phyloP scores from a whole-genome alignment of 2,888 invertebrate genomes.

The Dascillus cervinus region DNA sequence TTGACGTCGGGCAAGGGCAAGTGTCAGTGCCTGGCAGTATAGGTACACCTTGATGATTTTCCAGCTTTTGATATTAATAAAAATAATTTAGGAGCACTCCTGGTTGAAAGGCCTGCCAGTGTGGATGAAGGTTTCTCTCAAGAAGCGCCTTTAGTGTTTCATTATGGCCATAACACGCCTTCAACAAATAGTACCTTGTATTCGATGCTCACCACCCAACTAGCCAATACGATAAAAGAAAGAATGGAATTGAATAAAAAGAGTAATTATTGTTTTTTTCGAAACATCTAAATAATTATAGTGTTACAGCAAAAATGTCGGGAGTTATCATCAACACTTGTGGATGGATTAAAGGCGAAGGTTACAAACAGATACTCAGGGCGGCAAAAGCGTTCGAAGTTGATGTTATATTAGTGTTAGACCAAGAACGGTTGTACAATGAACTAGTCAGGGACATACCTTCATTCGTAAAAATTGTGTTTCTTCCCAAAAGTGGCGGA shows the following conservation, averaged over 20 bases:
- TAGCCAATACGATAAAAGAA: slow-evolving; percentile 80
- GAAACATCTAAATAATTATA: no score
- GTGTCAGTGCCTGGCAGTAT: slow-evolving; percentile 90
- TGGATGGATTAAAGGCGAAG: slow-evolving; percentile 92
- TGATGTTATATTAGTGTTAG: slow-evolving; percentile 89
- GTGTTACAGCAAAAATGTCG: slow-evolving; percentile 63
- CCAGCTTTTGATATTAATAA: slow-evolving; percentile 2
- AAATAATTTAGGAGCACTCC: slow-evolving; percentile 56
- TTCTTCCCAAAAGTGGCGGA: slow-evolving; percentile 93
- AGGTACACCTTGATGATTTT: slow-evolving; percentile 51
- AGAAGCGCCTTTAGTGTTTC: slow-evolving; percentile 87
- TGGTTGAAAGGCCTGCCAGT: slow-evolving; percentile 88
- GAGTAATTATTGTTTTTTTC: slow-evolving; percentile 58
- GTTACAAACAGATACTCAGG: slow-evolving; percentile 80
- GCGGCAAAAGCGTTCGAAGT: slow-evolving; percentile 93
- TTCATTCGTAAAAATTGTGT: slow-evolving; percentile 83
- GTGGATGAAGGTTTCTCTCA: slow-evolving; percentile 94
- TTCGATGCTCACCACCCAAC: slow-evolving; percentile 70
- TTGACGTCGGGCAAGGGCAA: slow-evolving; percentile 92
- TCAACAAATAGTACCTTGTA: slow-evolving; percentile 73
- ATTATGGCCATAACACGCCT: slow-evolving; percentile 82
- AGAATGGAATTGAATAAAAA: slow-evolving; percentile 81
- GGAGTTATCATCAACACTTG: slow-evolving; percentile 96
- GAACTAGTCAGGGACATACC: slow-evolving; percentile 92
- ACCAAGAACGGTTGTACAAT: slow-evolving; percentile 92